Conservation (phyloP, 1,140 invertebrate species). For the Zaprionus capensis region DNA sequence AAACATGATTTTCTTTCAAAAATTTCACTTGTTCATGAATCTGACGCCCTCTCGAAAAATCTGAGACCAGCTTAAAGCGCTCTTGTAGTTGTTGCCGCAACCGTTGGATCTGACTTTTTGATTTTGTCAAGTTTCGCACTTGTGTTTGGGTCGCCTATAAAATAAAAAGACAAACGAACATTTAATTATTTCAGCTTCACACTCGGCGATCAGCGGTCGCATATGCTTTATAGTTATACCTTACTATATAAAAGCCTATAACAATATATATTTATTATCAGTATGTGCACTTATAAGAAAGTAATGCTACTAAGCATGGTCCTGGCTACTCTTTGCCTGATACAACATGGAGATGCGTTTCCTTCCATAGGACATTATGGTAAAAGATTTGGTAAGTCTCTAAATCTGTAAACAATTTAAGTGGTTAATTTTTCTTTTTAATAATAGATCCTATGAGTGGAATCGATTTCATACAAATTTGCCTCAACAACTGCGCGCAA, state of each 20-base stretch:
- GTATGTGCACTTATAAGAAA: slow-evolving; percentile 60
- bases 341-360: slow-evolving; percentile 54
- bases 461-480: slow-evolving; percentile 85
- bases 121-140: slow-evolving; percentile 66
- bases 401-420: background rate
- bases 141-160: slow-evolving; percentile 72
- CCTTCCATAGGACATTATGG: slow-evolving; percentile 72
- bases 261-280: slow-evolving; percentile 25
- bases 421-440: background rate
- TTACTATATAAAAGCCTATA: background rate
- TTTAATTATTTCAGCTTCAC: slow-evolving; percentile 72
- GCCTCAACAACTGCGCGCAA: slow-evolving; percentile 93
- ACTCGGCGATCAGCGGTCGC: slow-evolving; percentile 67
- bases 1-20: slow-evolving; percentile 39
- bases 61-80: slow-evolving; percentile 65
- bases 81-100: slow-evolving; percentile 43
- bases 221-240: slow-evolving; percentile 1
- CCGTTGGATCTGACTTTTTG: slow-evolving; percentile 59
- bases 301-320: slow-evolving; percentile 47
- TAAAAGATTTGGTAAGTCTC: slow-evolving; percentile 73
- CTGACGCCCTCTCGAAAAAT: slow-evolving; percentile 29
- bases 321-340: slow-evolving; percentile 50
- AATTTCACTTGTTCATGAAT: slow-evolving; percentile 23
- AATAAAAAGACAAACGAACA: slow-evolving; percentile 76
- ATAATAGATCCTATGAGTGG: slow-evolving; percentile 72